Base-by-base conservation (phyloP, 2,888 invertebrate genomes). In the Brenthis hecate region DNA sequence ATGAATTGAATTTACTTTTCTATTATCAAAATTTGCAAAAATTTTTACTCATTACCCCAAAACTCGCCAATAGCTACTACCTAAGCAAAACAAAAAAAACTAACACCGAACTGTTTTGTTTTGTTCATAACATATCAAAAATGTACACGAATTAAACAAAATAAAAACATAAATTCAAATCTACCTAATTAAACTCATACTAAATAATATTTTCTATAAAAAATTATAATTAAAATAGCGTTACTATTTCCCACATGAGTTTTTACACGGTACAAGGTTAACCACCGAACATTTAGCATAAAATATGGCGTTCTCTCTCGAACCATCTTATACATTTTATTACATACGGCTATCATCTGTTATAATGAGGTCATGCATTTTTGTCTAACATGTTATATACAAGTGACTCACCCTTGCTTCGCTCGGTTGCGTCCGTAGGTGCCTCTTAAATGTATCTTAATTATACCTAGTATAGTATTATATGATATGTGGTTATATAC, bases 181-280 rank as follows among this genome's bases (percentile, higher is more conserved):
- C 19, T 62, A 47, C 62, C 65, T 57, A 65, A 65, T 57, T 63
- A 68, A 50, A 61, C 28, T 55, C 62, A 68, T 57, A 61, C 57
- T 57, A 65, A 67, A 66, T 65, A 72, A 56, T 8, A 43, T 68
- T 63, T 69, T 13, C 56, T 53, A 66, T 43, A 71, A 69, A 73
- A 68, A 71, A 57, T 54, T 56, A 32, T 70, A 66, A 72, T 70
- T 66, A 70, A 66, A 69, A 56, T 60, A 68, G 55, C 70, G 60
- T 48, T 48, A 51, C 66, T 70, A 72, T 73, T 75, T 75, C 75
- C 75, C 74, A 70, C 68, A 69, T 75, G 51, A 72, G 73, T 75
- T 77, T 73, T 74, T 75, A 71, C 72, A 65, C 63, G 13, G 47
- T 65, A 57, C 78, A 78, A 79, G 79, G 79, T 70, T 77, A 79